phyloP scores from a whole-genome alignment of 2,888 invertebrate genomes.

The Pyrgus malvae region DNA sequence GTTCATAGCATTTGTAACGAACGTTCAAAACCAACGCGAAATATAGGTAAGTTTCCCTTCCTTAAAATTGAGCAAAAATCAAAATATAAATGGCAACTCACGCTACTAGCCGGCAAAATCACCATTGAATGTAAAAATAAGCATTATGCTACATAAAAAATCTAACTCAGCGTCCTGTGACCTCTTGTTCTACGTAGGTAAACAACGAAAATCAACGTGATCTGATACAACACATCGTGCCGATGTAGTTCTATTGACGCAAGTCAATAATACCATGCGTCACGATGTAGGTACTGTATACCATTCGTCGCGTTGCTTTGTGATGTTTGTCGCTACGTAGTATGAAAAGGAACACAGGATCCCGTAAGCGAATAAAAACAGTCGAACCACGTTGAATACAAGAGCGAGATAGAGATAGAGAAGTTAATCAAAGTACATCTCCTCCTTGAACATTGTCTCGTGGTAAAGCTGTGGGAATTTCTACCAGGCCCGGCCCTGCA shows the following conservation, averaged over 20 bases:
- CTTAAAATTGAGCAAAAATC: constrained; percentile 6
- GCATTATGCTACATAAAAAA: constrained; percentile 6
- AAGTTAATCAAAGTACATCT: constrained; percentile 82
- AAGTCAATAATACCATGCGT: too few species aligned
- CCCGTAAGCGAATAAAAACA: constrained; percentile 1
- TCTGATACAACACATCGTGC: too few species aligned
- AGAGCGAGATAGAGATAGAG: background rate
- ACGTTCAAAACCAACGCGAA: constrained; percentile 5
- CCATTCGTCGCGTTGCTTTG: too few species aligned
- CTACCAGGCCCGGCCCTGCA: constrained; percentile 95
- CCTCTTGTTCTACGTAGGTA: too few species aligned
- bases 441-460: constrained; percentile 84
- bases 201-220: too few species aligned
- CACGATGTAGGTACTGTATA: too few species aligned
- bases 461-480: constrained; percentile 85
- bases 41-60: background rate
- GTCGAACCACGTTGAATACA: background rate
- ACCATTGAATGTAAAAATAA: constrained; percentile 3
- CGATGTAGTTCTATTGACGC: too few species aligned
- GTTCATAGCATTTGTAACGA: constrained; percentile 4
- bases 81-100: constrained; percentile 7
- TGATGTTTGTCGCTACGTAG: too few species aligned
- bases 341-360: too few species aligned
- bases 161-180: background rate
- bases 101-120: background rate